Percentiles rank a stretch among this genome's conserved stretches.
phyloP scores from a whole-genome alignment of 2,113 vertebrate species.

The Macrotus californicus region DNA sequence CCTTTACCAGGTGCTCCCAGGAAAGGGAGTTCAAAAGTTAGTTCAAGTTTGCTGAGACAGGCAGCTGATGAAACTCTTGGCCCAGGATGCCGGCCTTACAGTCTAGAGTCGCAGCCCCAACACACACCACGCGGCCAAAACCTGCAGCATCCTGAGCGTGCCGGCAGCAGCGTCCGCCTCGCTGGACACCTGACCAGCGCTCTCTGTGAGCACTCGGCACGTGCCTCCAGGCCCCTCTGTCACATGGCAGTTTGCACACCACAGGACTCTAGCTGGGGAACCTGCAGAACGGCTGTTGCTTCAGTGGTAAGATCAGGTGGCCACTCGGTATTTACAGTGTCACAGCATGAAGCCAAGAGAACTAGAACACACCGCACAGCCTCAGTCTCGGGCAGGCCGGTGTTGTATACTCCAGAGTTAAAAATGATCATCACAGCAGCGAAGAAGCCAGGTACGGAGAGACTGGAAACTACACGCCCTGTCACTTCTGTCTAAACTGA shows the following conservation, averaged over 20 bases:
- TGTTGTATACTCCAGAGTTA: not conserved
- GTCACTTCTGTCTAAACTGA: slow-evolving; percentile 44
- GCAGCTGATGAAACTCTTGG: not conserved
- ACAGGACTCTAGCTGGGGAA: not conserved
- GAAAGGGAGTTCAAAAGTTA: not conserved
- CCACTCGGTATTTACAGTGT: not conserved
- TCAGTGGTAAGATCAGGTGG: not conserved
- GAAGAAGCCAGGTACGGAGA: not conserved
- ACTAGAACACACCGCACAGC: not conserved
- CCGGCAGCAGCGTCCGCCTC: no score
- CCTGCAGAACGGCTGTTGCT: not conserved
- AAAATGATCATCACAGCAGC: not conserved
- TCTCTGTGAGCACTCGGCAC: not conserved
- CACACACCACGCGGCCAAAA: not conserved
- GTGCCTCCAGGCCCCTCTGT: not conserved
- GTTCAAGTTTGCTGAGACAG: not conserved
- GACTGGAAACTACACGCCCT: not conserved
- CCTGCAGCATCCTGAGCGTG: not conserved
- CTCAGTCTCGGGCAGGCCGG: not conserved
- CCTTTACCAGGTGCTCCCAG: not conserved
- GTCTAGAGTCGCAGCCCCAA: not conserved
- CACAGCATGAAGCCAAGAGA: not conserved
- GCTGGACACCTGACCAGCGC: no score
- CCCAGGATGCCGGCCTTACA: not conserved
- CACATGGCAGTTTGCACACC: not conserved